Conservation (phyloP, 2,888 invertebrate species). For the Chrysolina americana region DNA sequence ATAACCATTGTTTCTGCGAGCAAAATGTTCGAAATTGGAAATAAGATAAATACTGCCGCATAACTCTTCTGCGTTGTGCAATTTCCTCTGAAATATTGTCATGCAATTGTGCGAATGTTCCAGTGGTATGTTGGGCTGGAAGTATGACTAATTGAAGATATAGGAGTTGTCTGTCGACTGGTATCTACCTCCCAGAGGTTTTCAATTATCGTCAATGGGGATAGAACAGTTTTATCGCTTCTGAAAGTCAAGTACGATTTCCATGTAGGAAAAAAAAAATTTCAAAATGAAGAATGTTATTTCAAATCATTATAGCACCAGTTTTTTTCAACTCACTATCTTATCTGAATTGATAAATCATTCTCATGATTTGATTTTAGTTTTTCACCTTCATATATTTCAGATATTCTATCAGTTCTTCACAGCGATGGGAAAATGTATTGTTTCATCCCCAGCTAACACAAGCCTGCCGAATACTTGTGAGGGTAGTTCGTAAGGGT, state of each 20-base stretch:
- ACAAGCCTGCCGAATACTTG: too few relatives aligned
- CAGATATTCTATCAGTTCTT: too few relatives aligned
- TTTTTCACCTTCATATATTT: too few relatives aligned
- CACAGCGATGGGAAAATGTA: too few relatives aligned
- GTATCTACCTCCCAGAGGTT: slow-evolving; percentile 9
- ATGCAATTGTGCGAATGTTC: slow-evolving; percentile 38
- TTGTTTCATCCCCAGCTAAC: too few relatives aligned
- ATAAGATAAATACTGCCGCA: slow-evolving; percentile 44
- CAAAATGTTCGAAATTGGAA: slow-evolving; percentile 39
- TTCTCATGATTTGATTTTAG: too few relatives aligned
- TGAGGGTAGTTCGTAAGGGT: too few relatives aligned
- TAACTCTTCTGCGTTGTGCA: slow-evolving; percentile 47
- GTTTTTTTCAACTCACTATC: too few relatives aligned
- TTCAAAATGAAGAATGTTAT: too few relatives aligned
- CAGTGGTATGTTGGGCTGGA: slow-evolving; percentile 20
- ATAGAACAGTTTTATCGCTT: not conserved
- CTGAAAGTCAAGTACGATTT: not conserved
- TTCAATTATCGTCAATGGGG: not conserved
- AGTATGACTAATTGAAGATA: slow-evolving; percentile 32
- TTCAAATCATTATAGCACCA: too few relatives aligned
- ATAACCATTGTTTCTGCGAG: slow-evolving; percentile 36
- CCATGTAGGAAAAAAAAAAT: not conserved
- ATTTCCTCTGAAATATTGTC: slow-evolving; percentile 47
- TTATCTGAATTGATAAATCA: too few relatives aligned
- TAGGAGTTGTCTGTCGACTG: slow-evolving; percentile 5